Conservation (phyloP, 2,797 vertebrate species). For the Poeciliopsis gracilis region DNA sequence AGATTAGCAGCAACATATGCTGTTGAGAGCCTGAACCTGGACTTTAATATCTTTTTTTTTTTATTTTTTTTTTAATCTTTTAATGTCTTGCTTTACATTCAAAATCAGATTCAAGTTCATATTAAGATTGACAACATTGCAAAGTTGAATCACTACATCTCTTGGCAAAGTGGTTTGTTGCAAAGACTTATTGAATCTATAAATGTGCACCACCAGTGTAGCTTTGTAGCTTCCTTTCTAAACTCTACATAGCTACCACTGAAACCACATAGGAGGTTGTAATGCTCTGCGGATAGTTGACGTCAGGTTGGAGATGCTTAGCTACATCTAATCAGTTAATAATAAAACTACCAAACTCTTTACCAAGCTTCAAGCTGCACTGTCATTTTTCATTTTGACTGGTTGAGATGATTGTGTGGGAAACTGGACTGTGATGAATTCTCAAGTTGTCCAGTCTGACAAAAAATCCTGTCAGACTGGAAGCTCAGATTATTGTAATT, state of each 20-base stretch:
- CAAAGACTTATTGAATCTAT: not conserved
- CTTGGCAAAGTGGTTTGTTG: not conserved
- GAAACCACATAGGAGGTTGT: not conserved
- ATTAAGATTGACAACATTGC: too few species aligned
- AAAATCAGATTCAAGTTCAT: not conserved
- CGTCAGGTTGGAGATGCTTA: not conserved
- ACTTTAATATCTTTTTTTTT: not conserved
- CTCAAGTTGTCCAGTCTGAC: too few species aligned
- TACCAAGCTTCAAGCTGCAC: constrained; percentile 20
- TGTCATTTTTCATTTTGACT: constrained; percentile 33
- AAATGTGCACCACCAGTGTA: not conserved
- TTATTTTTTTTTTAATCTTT: too few species aligned
- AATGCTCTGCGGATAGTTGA: not conserved
- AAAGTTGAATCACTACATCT: not conserved
- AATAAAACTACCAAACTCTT: not conserved
- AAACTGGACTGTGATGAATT: not conserved
- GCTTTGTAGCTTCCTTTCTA: not conserved
- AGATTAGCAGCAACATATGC: constrained; percentile 62
- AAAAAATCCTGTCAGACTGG: not conserved
- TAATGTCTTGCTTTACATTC: not conserved
- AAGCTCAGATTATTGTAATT: not conserved
- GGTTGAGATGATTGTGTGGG: constrained; percentile 1
- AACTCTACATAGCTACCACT: not conserved
- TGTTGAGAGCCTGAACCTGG: not conserved
- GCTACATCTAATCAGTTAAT: not conserved